A percentile compares a stretch with the other conserved stretches of the same genome.
Evolutionary conservation across 2,113 vertebrate genomes (phyloP).

Genomic region (Megalops atlanticus): DNA sequence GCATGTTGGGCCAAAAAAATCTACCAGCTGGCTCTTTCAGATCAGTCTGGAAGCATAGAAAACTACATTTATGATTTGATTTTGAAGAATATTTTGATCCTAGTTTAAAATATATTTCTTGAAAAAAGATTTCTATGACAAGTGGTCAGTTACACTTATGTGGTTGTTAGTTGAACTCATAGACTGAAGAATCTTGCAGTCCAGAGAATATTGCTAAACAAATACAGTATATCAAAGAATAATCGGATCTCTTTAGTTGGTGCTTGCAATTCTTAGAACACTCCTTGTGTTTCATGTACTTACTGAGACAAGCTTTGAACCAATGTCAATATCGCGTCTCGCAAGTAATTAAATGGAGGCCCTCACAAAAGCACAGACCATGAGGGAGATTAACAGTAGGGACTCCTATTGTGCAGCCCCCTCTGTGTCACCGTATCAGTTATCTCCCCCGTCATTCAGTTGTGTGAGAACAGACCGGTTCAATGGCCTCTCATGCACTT

Average conservation of each 20-base stretch:
- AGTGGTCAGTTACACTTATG: too few species aligned
- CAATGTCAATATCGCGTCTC: constrained; percentile 33
- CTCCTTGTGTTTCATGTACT: constrained; percentile 17
- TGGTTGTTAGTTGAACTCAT: too few species aligned
- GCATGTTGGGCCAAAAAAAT: too few species aligned
- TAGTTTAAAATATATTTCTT: too few species aligned
- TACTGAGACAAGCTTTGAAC: constrained; percentile 29
- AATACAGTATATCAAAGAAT: neutral
- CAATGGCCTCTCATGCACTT: neutral
- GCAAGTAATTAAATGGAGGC: constrained; percentile 36
- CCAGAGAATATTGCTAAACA: too few species aligned
- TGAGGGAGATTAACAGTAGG: constrained; percentile 32
- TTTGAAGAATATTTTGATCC: too few species aligned
- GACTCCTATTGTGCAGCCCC: constrained; percentile 1
- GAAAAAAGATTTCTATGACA: too few species aligned
- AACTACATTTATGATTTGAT: too few species aligned
- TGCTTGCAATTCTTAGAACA: neutral
- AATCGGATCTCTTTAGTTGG: neutral
- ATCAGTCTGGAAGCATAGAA: too few species aligned
- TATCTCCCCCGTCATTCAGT: constrained; percentile 4
- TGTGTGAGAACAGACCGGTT: neutral
- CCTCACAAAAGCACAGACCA: constrained; percentile 24
- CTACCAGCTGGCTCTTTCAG: too few species aligned
- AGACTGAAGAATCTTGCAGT: too few species aligned
- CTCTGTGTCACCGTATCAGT: constrained; percentile 6